Base-by-base conservation (phyloP, 2,797 vertebrate genomes). In the Enteromius paludinosus region DNA sequence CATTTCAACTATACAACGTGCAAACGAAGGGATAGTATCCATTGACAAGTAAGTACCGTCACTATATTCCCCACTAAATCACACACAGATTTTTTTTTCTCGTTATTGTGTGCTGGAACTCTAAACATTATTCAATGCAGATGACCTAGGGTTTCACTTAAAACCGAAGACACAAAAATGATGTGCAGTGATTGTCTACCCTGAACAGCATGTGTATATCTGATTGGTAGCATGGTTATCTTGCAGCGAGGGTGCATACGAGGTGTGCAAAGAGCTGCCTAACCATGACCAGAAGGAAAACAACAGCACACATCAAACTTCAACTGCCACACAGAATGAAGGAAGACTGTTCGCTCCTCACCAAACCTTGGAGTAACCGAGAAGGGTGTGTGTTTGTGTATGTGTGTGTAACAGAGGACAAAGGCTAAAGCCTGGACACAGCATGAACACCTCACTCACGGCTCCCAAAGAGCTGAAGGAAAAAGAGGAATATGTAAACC, bases 401-500 rank as follows among this genome's bases (percentile, higher is more conserved):
- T 75, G 33, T 62, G 18, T 65, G 47, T 84, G 68, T 83, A 15
- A 70, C 15, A 65, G 72, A 64, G 25, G 47, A 70, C 56, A 62
- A 43, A 65, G 33, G 20, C 45, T 64, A 47, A 41, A 72, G 68
- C 74, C 30, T 17, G 15, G 43, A 25, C n/a, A 70, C 33, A 61
- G 18, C 45, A 23, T 12, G 23, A 54, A 15, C 45, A 61, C 30
- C 76, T 90, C 87, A 89, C 73, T 88, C 87, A 56, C 87, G 89
- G 17, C 80, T 88, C 38, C 90, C 90, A 23, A 88, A 87, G 3
- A 90, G 85, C 87, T 90, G 89, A 30, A 89, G 83, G 54, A 91
- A 79, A 79, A 90, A 90, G 66, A 90, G 79, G 81, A 90, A 91
- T 78, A 91, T 90, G 83, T 89, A 90, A 78, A 91, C 80, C 35